Base-by-base conservation (phyloP, 2,888 invertebrate genomes). In the Tricholauxania praeusta region DNA sequence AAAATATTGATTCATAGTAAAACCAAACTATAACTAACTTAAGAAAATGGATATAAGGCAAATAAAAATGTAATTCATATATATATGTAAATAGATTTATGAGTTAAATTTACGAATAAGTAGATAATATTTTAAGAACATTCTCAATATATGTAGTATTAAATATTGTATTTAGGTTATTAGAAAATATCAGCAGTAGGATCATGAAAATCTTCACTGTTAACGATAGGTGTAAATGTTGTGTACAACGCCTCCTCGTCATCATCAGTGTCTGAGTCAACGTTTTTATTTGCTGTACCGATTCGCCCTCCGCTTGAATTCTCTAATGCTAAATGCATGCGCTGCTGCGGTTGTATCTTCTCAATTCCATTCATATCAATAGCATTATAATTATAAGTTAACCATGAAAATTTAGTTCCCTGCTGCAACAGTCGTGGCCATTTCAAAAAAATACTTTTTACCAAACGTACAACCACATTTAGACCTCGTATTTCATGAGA, bases 401-500 rank as follows among this genome's bases (percentile, higher is more conserved):
- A 64, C 81, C 82, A 81, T 4, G 78, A 73, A 62, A 76, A 79
- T 60, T 79, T 80, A 1, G 75, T 77, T 1, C 78, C 53, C 59
- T 79, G 76, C 47, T 78, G 51, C 6, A 82, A 51, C 19, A 82
- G 70, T 14, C 81, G 79, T n/a, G 82, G 81, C 81, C 81, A 82
- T 22, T 76, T 72, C 71, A 80, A 77, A 65, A 68, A 79, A 14
- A 81, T 63, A n/a, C 72, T 77, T 68, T 83, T 83, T 1, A 79
- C 76, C 48, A 84, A 74, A 32, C 83, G 80, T 60, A 84, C 78
- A 4, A 81, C 73, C 0, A 83, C 81, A 75, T 81, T 80, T 1
- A 83, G 60, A 1, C 84, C 84, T 59, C 82, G 81, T 65, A 83
- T 78, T 73, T 82, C 82, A 72, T 84, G 83, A 0, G 81, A 79